Evolutionary conservation across 2,113 vertebrate genomes (phyloP), one percentile per base, ranked within the genome.

Genomic region (Nyctereutes procyonoides): DNA sequence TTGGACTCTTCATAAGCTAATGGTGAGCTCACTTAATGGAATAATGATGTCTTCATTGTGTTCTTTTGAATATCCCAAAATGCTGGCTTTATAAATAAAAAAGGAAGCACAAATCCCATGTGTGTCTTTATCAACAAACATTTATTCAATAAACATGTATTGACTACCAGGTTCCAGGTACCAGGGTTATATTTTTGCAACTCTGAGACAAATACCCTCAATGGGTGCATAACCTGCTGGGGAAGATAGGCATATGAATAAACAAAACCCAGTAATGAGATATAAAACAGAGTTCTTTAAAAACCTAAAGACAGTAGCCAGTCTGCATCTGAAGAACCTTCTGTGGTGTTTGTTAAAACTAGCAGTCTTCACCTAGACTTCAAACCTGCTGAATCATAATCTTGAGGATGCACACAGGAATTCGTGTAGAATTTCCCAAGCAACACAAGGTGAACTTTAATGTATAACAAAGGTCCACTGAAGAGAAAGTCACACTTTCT

Each of bases 31-130:
- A 69, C 35, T 92, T 84, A 76, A 76, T 80, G 62, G n/a, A 85
- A 92, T 74, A 90, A 87, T 91, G 30, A 85, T 92, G 56, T 62
- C 26, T 85, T 69, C 63, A 74, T 19, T 95, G 56, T 95, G n/a
- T 90, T 94, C 28, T 84, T 88, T 62, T 58, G 51, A 94, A 88
- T 82, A 91, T 30, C 56, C 24, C 48, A 38, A 93, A 81, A 80
- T 79, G 4, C 32, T 94, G n/a, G 48, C 90, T 86, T 79, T 69
- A 26, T n/a, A 90, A 86, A 26, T 55, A 51, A 84, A 85, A 92
- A 26, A 82, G 14, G 38, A 82, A 74, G 35, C 1, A 53, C 10
- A 86, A 58, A 32, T 19, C 22, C 38, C 24, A 7, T 26, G 7
- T 88, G 55, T 43, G 13, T 87, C 73, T 93, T 82, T 63, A 89